Base-by-base conservation (phyloP, 2,888 invertebrate genomes). In the Chalcosyrphus nemorum region DNA sequence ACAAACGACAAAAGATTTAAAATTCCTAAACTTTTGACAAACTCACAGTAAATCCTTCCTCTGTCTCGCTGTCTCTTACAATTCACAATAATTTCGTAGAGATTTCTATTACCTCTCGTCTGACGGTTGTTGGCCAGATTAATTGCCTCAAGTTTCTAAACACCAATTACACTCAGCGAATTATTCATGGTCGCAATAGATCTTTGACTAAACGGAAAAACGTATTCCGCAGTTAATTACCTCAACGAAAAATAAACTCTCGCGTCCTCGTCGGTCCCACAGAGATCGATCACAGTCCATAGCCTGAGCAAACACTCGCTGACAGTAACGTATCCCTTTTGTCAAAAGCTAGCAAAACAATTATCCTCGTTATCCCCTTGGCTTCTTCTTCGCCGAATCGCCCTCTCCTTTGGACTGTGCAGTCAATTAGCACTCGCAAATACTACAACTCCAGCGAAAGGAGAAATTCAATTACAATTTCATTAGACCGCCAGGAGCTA, bases 381-480 rank as follows among this genome's bases (percentile, higher is more conserved):
- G 5, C 27, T 13, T n/a, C n/a, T 24, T n/a, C 27, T 13, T n/a
- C n/a, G 24, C 21, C 13, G 56, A 45, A 24, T 29, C 35, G 57
- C 11, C 6, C 29, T 27, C 27, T 5, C 29, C 9, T 59, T 35
- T 47, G 19, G 27, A 24, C 54, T n/a, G 52, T 4, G 2, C 47
- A 65, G 54, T 61, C 77, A 61, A 70, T 72, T 72, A 72, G 54
- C 72, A 54, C 61, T 72, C 50, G 41, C 38, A 13, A 52, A 57
- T 52, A 19, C 7, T 19, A n/a, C 45, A 19, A 32, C 50, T 19
- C 11, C 43, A 65, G 56, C 72, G 52, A 65, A 59, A 65, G 74
- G 70, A 75, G 80, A 84, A 84, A 80, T 84, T 84, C 84, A 84
- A 84, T 84, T 84, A 84, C 84, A 84, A 84, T 84, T 84, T 84